phyloP scores from a whole-genome alignment of 2,113 vertebrate genomes.

The Syngnathus scovelli region DNA sequence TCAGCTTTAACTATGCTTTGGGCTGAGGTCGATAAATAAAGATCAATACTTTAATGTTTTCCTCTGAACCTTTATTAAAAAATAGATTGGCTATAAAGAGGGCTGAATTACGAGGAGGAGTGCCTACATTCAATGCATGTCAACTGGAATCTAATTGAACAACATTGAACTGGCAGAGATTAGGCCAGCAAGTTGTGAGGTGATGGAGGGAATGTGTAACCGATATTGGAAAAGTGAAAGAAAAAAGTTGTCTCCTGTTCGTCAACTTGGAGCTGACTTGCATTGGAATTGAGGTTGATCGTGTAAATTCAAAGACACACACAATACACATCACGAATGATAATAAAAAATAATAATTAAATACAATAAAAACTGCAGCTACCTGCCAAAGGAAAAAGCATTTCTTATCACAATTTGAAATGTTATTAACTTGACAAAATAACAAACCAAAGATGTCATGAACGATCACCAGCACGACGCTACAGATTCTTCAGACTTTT shows the following conservation, averaged over 20 bases:
- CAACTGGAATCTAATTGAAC: slow-evolving; percentile 82
- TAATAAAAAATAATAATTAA: no score
- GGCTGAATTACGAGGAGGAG: slow-evolving; percentile 73
- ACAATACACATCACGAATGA: no score
- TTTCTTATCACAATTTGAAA: not conserved
- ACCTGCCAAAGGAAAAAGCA: not conserved
- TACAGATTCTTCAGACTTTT: not conserved
- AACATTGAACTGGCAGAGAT: slow-evolving; percentile 72
- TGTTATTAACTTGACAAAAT: not conserved
- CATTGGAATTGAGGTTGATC: not conserved
- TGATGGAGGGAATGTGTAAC: slow-evolving; percentile 33
- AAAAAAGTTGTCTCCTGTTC: slow-evolving; percentile 10
- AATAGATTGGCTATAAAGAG: slow-evolving; percentile 84
- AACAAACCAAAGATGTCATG: not conserved
- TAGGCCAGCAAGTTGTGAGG: slow-evolving; percentile 66
- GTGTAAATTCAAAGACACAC: not conserved
- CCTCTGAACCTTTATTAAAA: slow-evolving; percentile 84
- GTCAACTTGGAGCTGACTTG: not conserved
- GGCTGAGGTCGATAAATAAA: slow-evolving; percentile 86
- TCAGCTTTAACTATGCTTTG: slow-evolving; percentile 92
- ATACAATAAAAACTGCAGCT: not conserved
- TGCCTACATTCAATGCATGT: slow-evolving; percentile 76
- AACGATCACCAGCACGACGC: not conserved
- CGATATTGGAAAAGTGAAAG: slow-evolving; percentile 15
- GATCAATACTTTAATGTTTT: slow-evolving; percentile 90